These are phyloP conservation scores for Cyprinodon brontotheroides DNA, from an alignment of 2,113 vertebrate genomes.

Conservation along the genomic window DNA sequence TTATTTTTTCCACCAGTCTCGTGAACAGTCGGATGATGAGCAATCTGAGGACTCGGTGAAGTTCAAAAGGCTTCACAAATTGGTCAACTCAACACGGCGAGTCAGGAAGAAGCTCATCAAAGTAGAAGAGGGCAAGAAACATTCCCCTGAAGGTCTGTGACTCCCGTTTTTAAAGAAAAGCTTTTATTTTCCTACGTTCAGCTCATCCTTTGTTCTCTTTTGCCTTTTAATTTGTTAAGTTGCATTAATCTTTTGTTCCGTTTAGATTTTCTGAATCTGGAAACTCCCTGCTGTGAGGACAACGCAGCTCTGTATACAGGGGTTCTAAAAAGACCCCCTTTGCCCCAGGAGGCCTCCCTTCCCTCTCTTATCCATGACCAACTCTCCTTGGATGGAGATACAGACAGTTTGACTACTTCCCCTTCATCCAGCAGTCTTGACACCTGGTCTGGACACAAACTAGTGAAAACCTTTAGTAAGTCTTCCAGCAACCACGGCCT, in stretches of 20 bases:
- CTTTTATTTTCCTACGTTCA: neutral
- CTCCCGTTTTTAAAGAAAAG: too few species aligned
- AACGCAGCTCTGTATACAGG: conserved; percentile 90
- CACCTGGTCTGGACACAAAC: conserved; percentile 89
- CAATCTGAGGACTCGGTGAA: conserved; percentile 93
- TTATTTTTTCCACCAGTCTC: conserved; percentile 82
- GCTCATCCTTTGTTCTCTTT: neutral
- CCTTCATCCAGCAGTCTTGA: conserved; percentile 92
- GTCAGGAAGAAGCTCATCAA: conserved; percentile 96
- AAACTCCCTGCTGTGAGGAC: conserved; percentile 85
- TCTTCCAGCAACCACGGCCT: conserved; percentile 87
- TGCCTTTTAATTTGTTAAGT: neutral
- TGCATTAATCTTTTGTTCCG: neutral
- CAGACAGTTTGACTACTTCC: conserved; percentile 87
- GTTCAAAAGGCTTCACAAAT: conserved; percentile 96
- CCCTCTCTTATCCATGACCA: conserved; percentile 85
- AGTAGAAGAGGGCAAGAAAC: conserved; percentile 95
- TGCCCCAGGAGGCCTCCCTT: conserved; percentile 80
- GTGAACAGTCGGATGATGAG: conserved; percentile 97
- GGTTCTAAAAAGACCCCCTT: conserved; percentile 89
- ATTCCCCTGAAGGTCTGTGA: conserved; percentile 87
- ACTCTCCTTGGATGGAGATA: conserved; percentile 83
- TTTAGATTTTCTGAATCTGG: conserved; percentile 82
- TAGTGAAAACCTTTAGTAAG: conserved; percentile 92
- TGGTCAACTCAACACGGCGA: conserved; percentile 96